Conservation (phyloP, 2,113 vertebrate species). For the Plestiodon gilberti region DNA sequence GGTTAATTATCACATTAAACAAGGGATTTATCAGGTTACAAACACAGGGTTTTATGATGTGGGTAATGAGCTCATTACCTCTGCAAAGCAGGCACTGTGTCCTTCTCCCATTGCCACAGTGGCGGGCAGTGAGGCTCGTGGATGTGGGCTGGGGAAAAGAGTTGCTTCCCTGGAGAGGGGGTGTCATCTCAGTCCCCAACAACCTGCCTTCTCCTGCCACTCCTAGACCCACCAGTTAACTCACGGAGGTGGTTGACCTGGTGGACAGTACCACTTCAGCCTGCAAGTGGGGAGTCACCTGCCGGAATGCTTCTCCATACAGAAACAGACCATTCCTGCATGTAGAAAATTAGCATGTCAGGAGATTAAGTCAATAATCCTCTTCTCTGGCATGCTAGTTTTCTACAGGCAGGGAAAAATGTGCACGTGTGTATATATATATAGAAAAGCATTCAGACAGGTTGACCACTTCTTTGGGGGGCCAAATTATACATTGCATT, state of each 20-base stretch:
- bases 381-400: too few relatives aligned
- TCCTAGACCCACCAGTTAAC: neutral
- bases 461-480: too few relatives aligned
- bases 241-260: neutral
- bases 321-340: too few relatives aligned
- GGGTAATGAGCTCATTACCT: constrained; percentile 49
- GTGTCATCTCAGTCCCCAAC: too few relatives aligned
- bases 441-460: too few relatives aligned
- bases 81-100: constrained; percentile 12
- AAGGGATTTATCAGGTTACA: constrained; percentile 47
- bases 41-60: constrained; percentile 30
- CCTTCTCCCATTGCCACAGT: too few relatives aligned
- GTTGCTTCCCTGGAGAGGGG: neutral
- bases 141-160: neutral
- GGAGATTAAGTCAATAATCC: neutral
- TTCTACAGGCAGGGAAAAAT: too few relatives aligned
- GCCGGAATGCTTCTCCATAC: too few relatives aligned
- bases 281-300: neutral
- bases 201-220: neutral
- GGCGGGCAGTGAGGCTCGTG: neutral
- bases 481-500: too few relatives aligned
- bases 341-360: too few relatives aligned
- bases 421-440: too few relatives aligned
- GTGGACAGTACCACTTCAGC: too few relatives aligned
- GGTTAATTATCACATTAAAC: constrained; percentile 56